A percentile compares a stretch with the other conserved stretches of the same genome.
Evolutionary conservation across 2,797 vertebrate genomes (phyloP).

Genomic region (Podargus strigoides): DNA sequence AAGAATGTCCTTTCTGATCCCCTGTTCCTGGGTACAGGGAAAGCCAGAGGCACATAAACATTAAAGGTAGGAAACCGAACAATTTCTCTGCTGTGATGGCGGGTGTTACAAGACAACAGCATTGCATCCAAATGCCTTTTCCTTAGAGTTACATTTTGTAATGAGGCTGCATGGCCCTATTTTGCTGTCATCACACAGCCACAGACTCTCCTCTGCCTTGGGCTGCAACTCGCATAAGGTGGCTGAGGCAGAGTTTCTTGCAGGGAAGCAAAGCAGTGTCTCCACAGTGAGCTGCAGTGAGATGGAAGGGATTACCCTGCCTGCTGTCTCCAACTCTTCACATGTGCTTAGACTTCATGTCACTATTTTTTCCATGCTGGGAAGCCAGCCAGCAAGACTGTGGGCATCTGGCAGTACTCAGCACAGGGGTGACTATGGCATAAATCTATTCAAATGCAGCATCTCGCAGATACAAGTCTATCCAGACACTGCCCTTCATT

Average conservation of each 20-base stretch:
- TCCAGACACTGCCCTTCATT: neutral
- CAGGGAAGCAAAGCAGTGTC: rapidly evolving
- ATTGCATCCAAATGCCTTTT: neutral
- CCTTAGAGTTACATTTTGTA: neutral
- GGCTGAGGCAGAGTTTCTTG: neutral
- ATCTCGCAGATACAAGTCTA: neutral
- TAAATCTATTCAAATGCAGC: neutral
- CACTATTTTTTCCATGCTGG: neutral
- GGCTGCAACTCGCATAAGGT: neutral
- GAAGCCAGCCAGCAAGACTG: neutral
- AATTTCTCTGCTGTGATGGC: neutral
- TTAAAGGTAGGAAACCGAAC: neutral
- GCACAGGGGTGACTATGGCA: neutral
- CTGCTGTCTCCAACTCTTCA: neutral
- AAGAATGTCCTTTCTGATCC: neutral
- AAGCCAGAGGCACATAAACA: neutral
- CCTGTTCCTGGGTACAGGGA: neutral
- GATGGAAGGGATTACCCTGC: neutral
- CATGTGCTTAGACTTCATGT: neutral
- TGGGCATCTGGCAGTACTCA: neutral
- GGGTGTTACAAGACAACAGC: neutral
- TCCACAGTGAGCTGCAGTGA: neutral
- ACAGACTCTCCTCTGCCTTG: neutral
- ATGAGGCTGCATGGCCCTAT: neutral
- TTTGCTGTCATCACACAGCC: neutral